Evolutionary conservation across 2,888 invertebrate species (phyloP).

Genomic region (Latheticus oryzae): DNA sequence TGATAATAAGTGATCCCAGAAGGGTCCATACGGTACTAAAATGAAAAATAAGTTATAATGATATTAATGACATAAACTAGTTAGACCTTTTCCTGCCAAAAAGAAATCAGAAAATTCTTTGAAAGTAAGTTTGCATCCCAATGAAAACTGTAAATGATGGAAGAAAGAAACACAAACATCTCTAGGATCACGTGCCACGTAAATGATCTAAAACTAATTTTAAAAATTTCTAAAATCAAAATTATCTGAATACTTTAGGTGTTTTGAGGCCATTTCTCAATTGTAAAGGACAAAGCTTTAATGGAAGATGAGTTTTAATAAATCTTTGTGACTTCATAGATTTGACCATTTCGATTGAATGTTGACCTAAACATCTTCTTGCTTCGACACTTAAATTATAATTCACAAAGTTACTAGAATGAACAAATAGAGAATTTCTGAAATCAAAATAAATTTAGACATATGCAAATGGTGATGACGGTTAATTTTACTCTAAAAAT

Average conservation of each 20-base stretch:
- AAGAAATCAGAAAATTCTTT: conserved; percentile 73
- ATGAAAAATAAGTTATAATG: background rate
- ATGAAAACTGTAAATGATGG: conserved; percentile 73
- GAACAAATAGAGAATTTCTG: conserved; percentile 46
- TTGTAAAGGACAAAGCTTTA: conserved; percentile 70
- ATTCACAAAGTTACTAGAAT: conserved; percentile 3
- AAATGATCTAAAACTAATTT: conserved; percentile 70
- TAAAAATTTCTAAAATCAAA: no score
- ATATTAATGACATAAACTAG: no score
- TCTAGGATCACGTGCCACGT: conserved; percentile 78
- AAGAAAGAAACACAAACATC: conserved; percentile 79
- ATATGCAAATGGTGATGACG: conserved; percentile 4
- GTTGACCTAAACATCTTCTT: conserved; percentile 35
- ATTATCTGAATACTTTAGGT: conserved; percentile 55
- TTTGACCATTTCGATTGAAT: conserved; percentile 52
- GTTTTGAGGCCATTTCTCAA: conserved; percentile 60
- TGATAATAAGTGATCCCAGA: conserved; percentile 57
- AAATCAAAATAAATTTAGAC: conserved; percentile 36
- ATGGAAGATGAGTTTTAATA: conserved; percentile 75
- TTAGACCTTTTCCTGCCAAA: conserved; percentile 70
- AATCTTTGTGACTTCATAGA: conserved; percentile 61
- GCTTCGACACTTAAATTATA: conserved; percentile 6
- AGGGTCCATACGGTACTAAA: conserved; percentile 57
- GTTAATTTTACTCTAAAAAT: conserved; percentile 72
- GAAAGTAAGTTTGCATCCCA: conserved; percentile 69